Evolutionary conservation across 2,797 vertebrate genomes (phyloP).

Genomic region (Todus mexicanus): DNA sequence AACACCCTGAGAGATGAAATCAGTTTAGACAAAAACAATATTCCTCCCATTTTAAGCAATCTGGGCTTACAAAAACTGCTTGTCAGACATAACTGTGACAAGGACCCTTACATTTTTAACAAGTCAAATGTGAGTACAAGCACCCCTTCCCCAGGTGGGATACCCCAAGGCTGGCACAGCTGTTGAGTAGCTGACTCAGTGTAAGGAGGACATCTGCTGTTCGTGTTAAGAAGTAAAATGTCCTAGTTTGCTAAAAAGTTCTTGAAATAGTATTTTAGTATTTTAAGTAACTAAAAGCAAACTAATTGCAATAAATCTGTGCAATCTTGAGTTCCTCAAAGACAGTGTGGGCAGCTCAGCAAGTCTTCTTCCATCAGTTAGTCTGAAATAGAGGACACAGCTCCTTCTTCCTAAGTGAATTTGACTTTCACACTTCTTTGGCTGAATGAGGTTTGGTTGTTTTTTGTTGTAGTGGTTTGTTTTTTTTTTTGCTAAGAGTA

Average conservation of each 20-base stretch:
- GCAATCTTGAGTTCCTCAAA: not conserved
- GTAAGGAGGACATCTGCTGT: slow-evolving; percentile 14
- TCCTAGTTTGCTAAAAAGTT: not conserved
- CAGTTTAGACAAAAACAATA: not conserved
- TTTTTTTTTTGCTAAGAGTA: not conserved
- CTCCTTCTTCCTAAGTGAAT: not conserved
- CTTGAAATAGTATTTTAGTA: not conserved
- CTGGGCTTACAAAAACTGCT: not conserved
- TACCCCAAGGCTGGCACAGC: not conserved
- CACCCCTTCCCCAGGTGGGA: not conserved
- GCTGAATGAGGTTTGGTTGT: not conserved
- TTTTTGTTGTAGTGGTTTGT: not conserved
- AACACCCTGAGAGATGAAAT: not conserved
- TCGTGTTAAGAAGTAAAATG: not conserved
- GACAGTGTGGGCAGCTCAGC: not conserved
- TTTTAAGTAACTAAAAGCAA: not conserved
- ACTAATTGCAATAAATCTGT: not conserved
- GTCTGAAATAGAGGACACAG: not conserved
- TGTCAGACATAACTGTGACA: not conserved
- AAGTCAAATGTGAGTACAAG: not conserved
- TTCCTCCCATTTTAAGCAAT: not conserved
- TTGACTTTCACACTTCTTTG: not conserved
- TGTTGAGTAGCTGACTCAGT: not conserved
- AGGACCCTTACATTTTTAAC: not conserved
- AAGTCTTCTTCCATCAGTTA: not conserved